Evolutionary conservation across 2,113 vertebrate genomes (phyloP).

Genomic region (Hassar affinis): DNA sequence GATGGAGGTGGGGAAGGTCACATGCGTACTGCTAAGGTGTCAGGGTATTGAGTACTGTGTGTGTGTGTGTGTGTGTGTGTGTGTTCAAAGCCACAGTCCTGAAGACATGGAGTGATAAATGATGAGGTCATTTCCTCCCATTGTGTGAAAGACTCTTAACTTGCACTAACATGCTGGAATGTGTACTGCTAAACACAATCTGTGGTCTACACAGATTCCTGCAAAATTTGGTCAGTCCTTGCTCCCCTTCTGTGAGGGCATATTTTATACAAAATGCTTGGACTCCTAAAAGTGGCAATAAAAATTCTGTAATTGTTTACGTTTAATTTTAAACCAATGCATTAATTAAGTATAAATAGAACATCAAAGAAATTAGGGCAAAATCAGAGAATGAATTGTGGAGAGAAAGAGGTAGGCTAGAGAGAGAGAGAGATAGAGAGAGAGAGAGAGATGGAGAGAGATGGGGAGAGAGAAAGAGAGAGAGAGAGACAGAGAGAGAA

Average conservation of each 20-base stretch:
- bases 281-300: not conserved
- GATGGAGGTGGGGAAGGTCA: not conserved
- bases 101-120: slow-evolving; percentile 29
- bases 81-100: slow-evolving; percentile 2
- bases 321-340: not conserved
- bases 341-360: too few relatives aligned
- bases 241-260: not conserved
- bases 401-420: not conserved
- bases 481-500: too few relatives aligned
- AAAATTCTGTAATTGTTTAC: not conserved
- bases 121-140: slow-evolving; percentile 44
- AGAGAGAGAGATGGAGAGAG: too few relatives aligned
- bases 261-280: not conserved
- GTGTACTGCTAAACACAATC: not conserved
- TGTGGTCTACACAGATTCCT: not conserved
- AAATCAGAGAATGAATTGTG: not conserved
- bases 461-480: not conserved
- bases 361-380: too few relatives aligned
- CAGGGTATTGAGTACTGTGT: not conserved
- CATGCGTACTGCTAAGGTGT: not conserved
- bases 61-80: slow-evolving; percentile 7
- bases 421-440: too few relatives aligned
- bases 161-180: not conserved
- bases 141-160: slow-evolving; percentile 9
- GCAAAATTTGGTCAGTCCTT: not conserved